Evolutionary conservation across 1,140 invertebrate species (phyloP), one percentile per base, ranked within the genome.

Genomic region (Macrosteles quadrilineatus): DNA sequence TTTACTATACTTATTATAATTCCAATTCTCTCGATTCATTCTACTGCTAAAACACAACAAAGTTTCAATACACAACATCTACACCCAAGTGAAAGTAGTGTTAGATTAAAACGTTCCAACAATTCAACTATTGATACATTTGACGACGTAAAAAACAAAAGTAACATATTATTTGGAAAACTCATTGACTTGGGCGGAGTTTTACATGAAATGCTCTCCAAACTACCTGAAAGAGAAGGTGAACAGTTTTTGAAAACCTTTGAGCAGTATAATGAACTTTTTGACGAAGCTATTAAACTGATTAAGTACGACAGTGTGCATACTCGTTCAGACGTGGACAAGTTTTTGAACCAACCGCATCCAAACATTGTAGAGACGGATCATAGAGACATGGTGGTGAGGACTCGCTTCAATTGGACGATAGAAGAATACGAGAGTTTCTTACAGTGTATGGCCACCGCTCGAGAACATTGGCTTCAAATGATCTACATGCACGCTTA

Each of bases 321-420:
- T n/a, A 50, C 47, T 50, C 47, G 47, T 4, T 3, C 4, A 3
- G 47, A 50, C 21, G 47, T 50, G 21, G 47, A 50, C 3, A 50
- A 3, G 47, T 50, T 50, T 50, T 21, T 50, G 47, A 17, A 19
- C 14, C 47, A 50, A 50, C 47, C 47, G 3, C 47, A 50, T 19
- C 47, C 47, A 50, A 50, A 50, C 47, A 50, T 50, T 11, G 47
- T n/a, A 50, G 47, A 50, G n/a, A 50, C 47, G 6, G 47, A 50
- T 50, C 21, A 50, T 50, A 4, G 47, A 19, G n/a, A 50, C 3
- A 19, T 17, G 47, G 47, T 19, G 14, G 21, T 50, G 14, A 17
- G 47, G n/a, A 50, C 47, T 19, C 47, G n/a, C 3, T 50, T 50
- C 47, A 50, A 50, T 19, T 50, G 47, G 47, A 19, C 47, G n/a